Conservation (phyloP, 1,140 invertebrate species). For the Xylocopa sonorina region DNA sequence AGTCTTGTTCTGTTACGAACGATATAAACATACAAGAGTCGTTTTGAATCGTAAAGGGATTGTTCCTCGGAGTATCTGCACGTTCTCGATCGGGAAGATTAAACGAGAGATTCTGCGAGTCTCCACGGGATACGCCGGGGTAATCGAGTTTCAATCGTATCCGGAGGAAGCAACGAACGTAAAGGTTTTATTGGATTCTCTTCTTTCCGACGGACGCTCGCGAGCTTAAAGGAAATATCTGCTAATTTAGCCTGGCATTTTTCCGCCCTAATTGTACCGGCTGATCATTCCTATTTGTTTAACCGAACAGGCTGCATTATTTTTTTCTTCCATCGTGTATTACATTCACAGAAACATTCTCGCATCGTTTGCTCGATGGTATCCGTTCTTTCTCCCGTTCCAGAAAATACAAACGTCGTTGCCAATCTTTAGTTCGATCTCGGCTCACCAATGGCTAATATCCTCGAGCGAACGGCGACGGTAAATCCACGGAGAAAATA, state of each 20-base stretch:
- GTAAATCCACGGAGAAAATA: too few relatives aligned
- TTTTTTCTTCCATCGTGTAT: too few relatives aligned
- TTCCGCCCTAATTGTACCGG: neutral
- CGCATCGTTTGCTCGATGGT: too few relatives aligned
- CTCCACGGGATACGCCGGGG: neutral
- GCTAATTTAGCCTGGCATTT: neutral
- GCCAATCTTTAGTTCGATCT: too few relatives aligned
- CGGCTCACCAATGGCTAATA: too few relatives aligned
- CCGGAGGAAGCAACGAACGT: constrained; percentile 20
- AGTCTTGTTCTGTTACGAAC: too few relatives aligned
- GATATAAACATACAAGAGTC: neutral
- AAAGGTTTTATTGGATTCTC: neutral
- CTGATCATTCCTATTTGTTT: neutral
- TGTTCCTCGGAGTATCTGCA: constrained; percentile 2
- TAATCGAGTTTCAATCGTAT: constrained; percentile 29
- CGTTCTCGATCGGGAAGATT: neutral
- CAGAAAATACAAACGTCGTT: too few relatives aligned
- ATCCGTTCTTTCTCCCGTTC: too few relatives aligned
- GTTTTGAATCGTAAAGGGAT: constrained; percentile 21
- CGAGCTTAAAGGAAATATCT: neutral
- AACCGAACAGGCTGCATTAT: neutral
- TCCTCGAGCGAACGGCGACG: too few relatives aligned
- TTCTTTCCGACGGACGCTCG: neutral
- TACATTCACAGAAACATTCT: too few relatives aligned
- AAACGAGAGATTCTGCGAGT: constrained; percentile 21